phyloP scores from a whole-genome alignment of 2,113 vertebrate genomes.

The Aegithalos caudatus region DNA sequence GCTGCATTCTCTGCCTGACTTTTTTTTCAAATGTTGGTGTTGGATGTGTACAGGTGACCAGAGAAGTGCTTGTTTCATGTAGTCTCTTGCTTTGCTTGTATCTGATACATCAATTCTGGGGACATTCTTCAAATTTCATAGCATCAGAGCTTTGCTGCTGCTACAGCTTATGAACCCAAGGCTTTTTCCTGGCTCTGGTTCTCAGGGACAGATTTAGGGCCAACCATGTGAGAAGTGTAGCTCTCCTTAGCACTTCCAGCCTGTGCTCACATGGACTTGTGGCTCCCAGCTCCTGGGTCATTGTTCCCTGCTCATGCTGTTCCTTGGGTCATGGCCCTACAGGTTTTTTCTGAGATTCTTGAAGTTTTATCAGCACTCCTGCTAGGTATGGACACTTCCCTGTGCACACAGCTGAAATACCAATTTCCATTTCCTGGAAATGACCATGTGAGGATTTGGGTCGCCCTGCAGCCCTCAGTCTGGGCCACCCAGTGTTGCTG shows the following conservation, averaged over 20 bases:
- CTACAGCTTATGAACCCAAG: not conserved
- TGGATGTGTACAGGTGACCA: not conserved
- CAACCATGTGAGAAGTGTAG: accelerated
- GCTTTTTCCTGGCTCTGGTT: not conserved
- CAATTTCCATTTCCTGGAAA: not conserved
- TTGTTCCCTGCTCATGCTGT: not conserved
- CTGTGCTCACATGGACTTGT: not conserved
- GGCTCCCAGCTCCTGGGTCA: not conserved
- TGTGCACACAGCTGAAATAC: not conserved
- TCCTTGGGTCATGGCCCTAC: not conserved
- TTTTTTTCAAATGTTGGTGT: not conserved
- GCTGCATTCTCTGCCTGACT: not conserved
- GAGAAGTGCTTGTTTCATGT: not conserved
- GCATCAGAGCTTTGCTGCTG: not conserved
- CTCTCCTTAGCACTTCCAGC: not conserved
- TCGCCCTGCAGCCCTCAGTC: not conserved
- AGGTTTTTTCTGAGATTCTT: not conserved
- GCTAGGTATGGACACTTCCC: not conserved
- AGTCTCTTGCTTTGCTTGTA: not conserved
- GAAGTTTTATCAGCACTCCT: not conserved
- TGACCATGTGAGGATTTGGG: not conserved
- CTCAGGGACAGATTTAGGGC: not conserved
- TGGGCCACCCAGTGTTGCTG: not conserved
- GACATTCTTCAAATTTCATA: not conserved
- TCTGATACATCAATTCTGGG: not conserved